A percentile compares a stretch with the other conserved stretches of the same genome.
phyloP scores from a whole-genome alignment of 1,140 invertebrate species.

The Papilio glaucus region DNA sequence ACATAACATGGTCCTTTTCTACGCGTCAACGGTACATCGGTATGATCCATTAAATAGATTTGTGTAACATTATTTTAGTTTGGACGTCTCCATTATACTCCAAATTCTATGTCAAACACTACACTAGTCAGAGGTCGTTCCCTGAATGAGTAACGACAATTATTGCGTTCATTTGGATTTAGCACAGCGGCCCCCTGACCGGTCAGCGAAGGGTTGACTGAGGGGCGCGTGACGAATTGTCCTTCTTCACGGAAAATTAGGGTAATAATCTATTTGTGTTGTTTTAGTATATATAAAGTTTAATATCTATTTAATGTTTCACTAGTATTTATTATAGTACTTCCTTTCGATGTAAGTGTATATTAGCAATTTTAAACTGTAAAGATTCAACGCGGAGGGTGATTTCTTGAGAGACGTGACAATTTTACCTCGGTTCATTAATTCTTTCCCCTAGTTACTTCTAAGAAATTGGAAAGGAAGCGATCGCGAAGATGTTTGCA shows the following conservation, averaged over 20 bases:
- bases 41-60: not conserved
- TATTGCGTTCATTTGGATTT: conserved; percentile 81
- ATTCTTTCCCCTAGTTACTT: conserved; percentile 47
- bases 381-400: conserved; percentile 32
- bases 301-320: not conserved
- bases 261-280: conserved; percentile 61
- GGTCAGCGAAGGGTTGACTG: conserved; percentile 57
- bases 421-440: conserved; percentile 67
- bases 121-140: conserved; percentile 52
- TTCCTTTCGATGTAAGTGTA: too few relatives aligned
- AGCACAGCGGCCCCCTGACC: conserved; percentile 60
- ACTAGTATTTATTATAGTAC: conserved; percentile 1
- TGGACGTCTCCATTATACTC: conserved; percentile 43
- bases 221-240: conserved; percentile 55
- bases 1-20: too few relatives aligned
- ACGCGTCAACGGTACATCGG: too few relatives aligned
- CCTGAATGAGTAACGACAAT: conserved; percentile 67
- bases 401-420: conserved; percentile 41
- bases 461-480: conserved; percentile 47
- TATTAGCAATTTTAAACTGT: conserved; percentile 25
- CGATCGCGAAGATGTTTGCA: conserved; percentile 62
- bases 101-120: conserved; percentile 51
- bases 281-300: conserved; percentile 9
- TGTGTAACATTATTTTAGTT: conserved; percentile 29
- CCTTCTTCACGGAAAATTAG: conserved; percentile 60